Evolutionary conservation across 2,113 vertebrate species (phyloP).

Genomic region (Ceyx cyanopectus): DNA sequence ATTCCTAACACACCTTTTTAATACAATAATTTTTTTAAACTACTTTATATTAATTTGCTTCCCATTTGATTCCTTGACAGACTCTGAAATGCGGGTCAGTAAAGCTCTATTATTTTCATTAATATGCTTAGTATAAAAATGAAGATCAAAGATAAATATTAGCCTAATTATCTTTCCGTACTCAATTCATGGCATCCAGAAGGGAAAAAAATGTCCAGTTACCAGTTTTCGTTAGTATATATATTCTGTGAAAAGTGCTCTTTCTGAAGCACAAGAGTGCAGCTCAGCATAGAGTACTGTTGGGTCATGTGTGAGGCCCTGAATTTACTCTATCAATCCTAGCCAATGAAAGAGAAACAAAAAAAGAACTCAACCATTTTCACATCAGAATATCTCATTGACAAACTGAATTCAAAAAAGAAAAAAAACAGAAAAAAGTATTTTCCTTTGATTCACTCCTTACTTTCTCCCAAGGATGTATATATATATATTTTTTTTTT

Average conservation of each 20-base stretch:
- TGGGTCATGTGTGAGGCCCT: accelerated
- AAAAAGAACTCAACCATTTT: neutral
- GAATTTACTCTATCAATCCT: neutral
- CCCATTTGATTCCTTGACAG: neutral
- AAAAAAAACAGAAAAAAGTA: accelerated
- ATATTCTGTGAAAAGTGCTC: neutral
- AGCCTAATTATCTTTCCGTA: neutral
- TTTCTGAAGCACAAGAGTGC: neutral
- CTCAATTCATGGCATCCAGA: neutral
- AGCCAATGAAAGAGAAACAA: neutral
- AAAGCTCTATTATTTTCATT: neutral
- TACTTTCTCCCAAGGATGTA: neutral
- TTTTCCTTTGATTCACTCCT: neutral
- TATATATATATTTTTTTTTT: neutral
- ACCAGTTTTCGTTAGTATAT: neutral
- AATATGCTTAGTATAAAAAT: neutral
- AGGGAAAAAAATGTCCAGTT: neutral
- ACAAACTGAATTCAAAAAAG: neutral
- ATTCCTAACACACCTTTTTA: neutral
- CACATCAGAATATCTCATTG: neutral
- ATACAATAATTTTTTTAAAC: neutral
- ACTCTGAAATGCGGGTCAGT: neutral
- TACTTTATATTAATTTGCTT: neutral
- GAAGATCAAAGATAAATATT: neutral
- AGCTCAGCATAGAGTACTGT: neutral